Base-by-base conservation (phyloP, 2,797 vertebrate species). In the Novumbra hubbsi region DNA sequence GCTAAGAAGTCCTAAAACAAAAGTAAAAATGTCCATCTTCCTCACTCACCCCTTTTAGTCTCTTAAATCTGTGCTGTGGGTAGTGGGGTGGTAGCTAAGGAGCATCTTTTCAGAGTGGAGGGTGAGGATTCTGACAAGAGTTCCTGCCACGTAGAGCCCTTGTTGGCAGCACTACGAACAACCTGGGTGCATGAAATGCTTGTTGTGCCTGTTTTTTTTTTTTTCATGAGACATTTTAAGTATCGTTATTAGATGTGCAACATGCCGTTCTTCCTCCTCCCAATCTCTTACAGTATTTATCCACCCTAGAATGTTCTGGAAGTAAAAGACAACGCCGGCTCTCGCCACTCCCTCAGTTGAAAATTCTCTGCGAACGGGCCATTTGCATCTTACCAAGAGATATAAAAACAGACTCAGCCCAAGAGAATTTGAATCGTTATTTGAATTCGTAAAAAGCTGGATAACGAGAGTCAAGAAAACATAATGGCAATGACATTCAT, bases 371-470 rank as follows among this genome's bases (percentile, higher is more conserved):
- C 4, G 77, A 69, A 68, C 74, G 34, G 14, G 34, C 77, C 74
- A 90, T 92, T 92, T 92, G 88, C 90, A 92, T 91, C 83, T 79
- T 71, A 78, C 79, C 75, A 80, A 79, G 69, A 88, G 88, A 91
- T 88, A 91, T 81, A 83, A 88, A 86, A 87, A 86, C 82, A 85
- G 82, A 83, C 71, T 50, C 80, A 28, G 71, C 8, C 74, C 30
- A 78, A 75, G 65, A 77, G 73, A 80, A 90, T 92, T 92, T 92
- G 89, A 91, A 90, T 91, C 49, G 4, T 48, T 74, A 91, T 92
- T 91, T 91, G 90, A 91, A 91, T 90, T 89, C 77, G 85, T 80
- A 73, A 81, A 73, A 88, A 87, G 86, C 21, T 57, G 55, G 55
- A 57, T 57, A 57, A 84, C 74, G 70, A 79, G 80, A 86, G 79